phyloP scores from a whole-genome alignment of 2,888 invertebrate genomes.

The Melanostoma mellinum region DNA sequence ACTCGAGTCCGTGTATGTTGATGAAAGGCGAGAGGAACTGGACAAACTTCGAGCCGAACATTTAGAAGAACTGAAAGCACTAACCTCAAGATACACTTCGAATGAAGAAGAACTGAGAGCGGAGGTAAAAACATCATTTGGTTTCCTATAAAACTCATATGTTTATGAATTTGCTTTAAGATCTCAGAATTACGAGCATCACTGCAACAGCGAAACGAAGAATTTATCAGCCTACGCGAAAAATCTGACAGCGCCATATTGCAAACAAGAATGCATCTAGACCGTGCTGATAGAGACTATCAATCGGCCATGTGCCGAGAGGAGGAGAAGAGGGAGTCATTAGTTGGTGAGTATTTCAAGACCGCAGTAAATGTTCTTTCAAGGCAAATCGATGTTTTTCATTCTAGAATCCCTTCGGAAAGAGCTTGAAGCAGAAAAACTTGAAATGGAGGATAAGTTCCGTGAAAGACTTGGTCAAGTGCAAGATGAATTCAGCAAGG shows the following conservation, averaged over 20 bases:
- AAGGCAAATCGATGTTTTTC: not conserved
- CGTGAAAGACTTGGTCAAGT: conserved; percentile 84
- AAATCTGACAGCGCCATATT: conserved; percentile 84
- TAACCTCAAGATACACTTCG: conserved; percentile 84
- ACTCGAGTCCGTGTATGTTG: conserved; percentile 85
- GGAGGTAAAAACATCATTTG: conserved; percentile 81
- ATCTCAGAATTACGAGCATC: conserved; percentile 86
- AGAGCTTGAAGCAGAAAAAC: conserved; percentile 87
- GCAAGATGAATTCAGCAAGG: conserved; percentile 81
- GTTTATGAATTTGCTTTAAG: conserved; percentile 81
- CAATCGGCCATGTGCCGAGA: conserved; percentile 81
- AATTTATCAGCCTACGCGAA: conserved; percentile 80
- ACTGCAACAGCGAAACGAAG: conserved; percentile 81
- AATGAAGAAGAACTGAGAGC: conserved; percentile 84
- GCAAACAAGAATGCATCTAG: conserved; percentile 81
- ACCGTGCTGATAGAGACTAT: conserved; percentile 81
- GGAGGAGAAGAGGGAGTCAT: conserved; percentile 79
- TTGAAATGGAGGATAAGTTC: conserved; percentile 89
- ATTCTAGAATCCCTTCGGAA: conserved; percentile 76
- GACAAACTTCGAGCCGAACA: conserved; percentile 84
- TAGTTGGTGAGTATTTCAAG: conserved; percentile 75
- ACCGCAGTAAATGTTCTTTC: not conserved
- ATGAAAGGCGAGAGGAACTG: conserved; percentile 84
- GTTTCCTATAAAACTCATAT: not conserved
- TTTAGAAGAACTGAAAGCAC: conserved; percentile 83